Evolutionary conservation across 2,888 invertebrate species (phyloP), one percentile per base, ranked within the genome.

Genomic region (Hypomecis atomaria): DNA sequence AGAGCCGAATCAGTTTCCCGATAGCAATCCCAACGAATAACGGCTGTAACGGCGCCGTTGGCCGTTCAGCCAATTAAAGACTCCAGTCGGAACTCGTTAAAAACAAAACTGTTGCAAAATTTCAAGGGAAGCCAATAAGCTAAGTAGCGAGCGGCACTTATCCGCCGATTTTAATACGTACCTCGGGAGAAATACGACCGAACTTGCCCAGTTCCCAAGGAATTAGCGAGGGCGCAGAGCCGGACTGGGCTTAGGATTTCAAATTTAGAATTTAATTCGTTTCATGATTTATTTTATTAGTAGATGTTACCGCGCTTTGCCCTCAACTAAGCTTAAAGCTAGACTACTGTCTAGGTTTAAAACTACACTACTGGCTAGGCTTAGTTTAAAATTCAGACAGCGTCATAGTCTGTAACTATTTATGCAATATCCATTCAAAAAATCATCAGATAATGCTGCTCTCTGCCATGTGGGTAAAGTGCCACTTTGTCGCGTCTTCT

Each of bases 121-220:
- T 65, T 65, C 57, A 50, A 68, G 59, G 54, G 54, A 66, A 65
- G 56, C 69, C 71, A 75, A 74, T 74, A 73, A 72, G 70, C 70
- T 70, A 66, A 74, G 70, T 69, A 70, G 66, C 65, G 59, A 69
- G 67, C 64, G 57, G 65, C 57, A 65, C 65, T 65, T 65, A 65
- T 65, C 57, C 65, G 65, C 53, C 65, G 62, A 70, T 73, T 73
- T 72, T 73, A 73, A 75, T 74, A 72, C 72, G 66, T 71, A 69
- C 71, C 70, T 69, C 48, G 40, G 67, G 71, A 72, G 75, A 75
- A 73, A 72, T 75, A 74, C 74, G 75, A 70, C 66, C 59, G 48
- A 75, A 75, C 74, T 75, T 74, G 67, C 53, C 50, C 69, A 69
- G 71, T 73, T 74, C 56, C 59, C 57, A 60, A 57, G 69, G 71